Evolutionary conservation across 1,140 invertebrate species (phyloP).

Genomic region (Anoplophora glabripennis): DNA sequence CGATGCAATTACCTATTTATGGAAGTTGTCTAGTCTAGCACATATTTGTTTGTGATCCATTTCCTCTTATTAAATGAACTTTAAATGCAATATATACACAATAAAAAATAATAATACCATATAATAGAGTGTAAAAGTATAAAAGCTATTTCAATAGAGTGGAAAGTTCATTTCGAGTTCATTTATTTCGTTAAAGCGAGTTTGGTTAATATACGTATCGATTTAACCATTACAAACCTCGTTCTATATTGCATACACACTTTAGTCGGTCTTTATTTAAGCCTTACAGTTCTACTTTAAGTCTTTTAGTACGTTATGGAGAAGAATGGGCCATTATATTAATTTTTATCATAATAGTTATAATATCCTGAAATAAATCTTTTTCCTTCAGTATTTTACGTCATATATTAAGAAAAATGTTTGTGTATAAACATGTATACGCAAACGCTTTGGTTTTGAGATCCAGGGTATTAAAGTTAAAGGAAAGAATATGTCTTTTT

Average conservation of each 20-base stretch:
- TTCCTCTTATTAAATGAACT: too few species aligned
- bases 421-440: neutral
- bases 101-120: neutral
- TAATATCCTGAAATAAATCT: neutral
- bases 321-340: neutral
- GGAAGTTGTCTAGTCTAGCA: neutral
- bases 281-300: too few species aligned
- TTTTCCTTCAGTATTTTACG: neutral
- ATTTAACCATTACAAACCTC: neutral
- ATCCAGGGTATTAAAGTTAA: too few species aligned
- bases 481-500: too few species aligned
- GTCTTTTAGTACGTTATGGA: too few species aligned
- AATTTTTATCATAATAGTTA: neutral
- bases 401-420: neutral
- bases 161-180: neutral
- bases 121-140: neutral
- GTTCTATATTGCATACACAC: neutral
- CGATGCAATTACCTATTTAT: neutral
- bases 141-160: neutral
- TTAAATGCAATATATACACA: too few species aligned
- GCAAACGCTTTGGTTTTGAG: too few species aligned
- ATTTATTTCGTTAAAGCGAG: neutral
- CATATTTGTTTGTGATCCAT: too few species aligned
- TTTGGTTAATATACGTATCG: neutral
- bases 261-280: neutral